Percentiles rank a stretch among this genome's conserved stretches.
These are phyloP conservation scores for Nasonia giraulti DNA, from an alignment of 1,140 invertebrate species.

Conservation along the genomic window DNA sequence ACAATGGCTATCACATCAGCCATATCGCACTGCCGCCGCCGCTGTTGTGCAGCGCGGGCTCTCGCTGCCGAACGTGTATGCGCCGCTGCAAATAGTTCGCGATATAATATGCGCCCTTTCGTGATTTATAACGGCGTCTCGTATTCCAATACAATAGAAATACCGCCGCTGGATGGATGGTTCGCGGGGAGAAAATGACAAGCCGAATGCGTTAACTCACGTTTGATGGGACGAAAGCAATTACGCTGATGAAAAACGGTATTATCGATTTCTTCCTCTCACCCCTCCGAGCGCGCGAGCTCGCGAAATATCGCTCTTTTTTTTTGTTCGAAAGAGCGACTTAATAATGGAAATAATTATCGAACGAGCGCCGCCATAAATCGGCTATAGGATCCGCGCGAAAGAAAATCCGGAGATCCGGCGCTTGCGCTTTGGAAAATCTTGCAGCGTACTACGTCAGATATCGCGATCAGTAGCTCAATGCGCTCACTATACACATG, in stretches of 20 bases:
- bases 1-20: conserved; percentile 45
- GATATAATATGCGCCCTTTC: conserved; percentile 52
- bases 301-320: too few species aligned
- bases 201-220: conserved; percentile 24
- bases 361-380: too few species aligned
- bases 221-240: conserved; percentile 25
- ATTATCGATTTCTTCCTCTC: background rate
- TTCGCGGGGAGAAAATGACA: conserved; percentile 37
- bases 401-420: too few species aligned
- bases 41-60: too few species aligned
- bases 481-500: too few species aligned
- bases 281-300: too few species aligned
- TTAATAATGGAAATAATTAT: too few species aligned
- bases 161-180: conserved; percentile 12
- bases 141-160: conserved; percentile 53
- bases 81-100: conserved; percentile 50
- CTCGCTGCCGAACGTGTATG: background rate
- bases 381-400: too few species aligned
- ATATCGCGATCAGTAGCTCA: background rate
- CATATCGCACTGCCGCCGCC: conserved; percentile 31
- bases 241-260: conserved; percentile 16
- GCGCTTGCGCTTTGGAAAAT: conserved; percentile 38
- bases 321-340: too few species aligned
- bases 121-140: conserved; percentile 54
- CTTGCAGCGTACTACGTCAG: conserved; percentile 37